Percentiles rank a stretch among this genome's conserved stretches.
Evolutionary conservation across 2,113 vertebrate species (phyloP).

Genomic region (Mormoops blainvillei): DNA sequence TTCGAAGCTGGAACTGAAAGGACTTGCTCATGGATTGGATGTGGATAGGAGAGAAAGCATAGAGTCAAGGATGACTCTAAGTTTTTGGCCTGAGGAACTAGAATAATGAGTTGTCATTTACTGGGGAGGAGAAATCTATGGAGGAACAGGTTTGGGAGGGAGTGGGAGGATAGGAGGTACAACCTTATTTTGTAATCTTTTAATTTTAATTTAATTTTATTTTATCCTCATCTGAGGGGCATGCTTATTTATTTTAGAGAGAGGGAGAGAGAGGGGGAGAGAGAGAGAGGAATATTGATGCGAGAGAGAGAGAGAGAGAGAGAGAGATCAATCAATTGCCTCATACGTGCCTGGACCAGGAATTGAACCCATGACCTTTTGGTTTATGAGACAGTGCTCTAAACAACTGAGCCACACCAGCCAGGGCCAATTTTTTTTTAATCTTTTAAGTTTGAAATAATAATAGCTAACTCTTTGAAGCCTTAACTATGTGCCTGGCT

Average conservation of each 20-base stretch:
- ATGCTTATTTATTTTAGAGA: too few relatives aligned
- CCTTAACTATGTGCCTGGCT: background rate
- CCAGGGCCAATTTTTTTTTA: background rate
- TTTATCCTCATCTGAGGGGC: too few relatives aligned
- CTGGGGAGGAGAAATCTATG: background rate
- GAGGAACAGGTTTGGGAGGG: background rate
- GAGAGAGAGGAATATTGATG: too few relatives aligned
- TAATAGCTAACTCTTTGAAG: background rate
- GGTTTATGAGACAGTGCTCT: too few relatives aligned
- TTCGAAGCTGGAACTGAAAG: background rate
- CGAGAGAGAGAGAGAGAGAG: too few relatives aligned
- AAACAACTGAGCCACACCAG: too few relatives aligned
- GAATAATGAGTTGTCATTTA: conserved; percentile 7
- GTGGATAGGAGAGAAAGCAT: background rate
- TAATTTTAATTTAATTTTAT: too few relatives aligned
- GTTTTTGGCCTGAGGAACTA: background rate
- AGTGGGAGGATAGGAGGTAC: background rate
- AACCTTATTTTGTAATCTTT: background rate
- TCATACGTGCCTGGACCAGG: too few relatives aligned
- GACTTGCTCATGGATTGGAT: background rate
- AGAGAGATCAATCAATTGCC: too few relatives aligned
- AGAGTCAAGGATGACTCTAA: background rate
- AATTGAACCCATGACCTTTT: too few relatives aligned
- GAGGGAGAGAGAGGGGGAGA: too few relatives aligned
- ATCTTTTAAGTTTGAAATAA: background rate